Evolutionary conservation across 2,113 vertebrate species (phyloP).

Genomic region (Promerops cafer): DNA sequence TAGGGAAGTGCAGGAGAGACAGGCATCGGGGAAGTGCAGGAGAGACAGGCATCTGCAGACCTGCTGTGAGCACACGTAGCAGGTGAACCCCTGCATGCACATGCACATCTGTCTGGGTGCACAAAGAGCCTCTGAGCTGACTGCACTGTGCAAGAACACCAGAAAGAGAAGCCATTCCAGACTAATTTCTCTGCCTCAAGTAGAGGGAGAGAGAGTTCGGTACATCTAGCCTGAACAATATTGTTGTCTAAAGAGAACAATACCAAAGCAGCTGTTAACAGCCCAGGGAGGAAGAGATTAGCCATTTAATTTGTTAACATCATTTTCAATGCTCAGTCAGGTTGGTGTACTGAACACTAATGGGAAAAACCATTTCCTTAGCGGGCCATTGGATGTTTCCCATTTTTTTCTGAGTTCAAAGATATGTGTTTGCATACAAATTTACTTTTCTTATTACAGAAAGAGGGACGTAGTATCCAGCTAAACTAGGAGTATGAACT

Average conservation of each 20-base stretch:
- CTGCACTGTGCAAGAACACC: background rate
- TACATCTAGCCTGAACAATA: background rate
- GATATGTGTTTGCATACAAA: background rate
- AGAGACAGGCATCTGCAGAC: background rate
- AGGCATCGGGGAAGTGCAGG: background rate
- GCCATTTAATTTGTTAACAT: constrained; percentile 5
- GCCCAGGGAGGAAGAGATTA: background rate
- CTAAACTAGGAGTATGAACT: background rate
- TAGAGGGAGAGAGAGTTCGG: background rate
- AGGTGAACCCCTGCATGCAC: background rate
- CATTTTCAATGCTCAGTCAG: background rate
- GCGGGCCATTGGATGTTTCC: background rate
- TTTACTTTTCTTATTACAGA: background rate
- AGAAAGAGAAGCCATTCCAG: background rate
- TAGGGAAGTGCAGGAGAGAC: background rate
- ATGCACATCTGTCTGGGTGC: background rate
- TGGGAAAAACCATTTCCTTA: background rate
- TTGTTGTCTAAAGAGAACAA: constrained; percentile 10
- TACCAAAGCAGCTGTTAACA: constrained; percentile 3
- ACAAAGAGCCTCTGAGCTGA: background rate
- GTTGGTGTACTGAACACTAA: background rate
- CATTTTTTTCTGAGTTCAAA: background rate
- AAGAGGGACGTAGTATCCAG: background rate
- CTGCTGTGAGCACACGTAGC: fast-evolving
- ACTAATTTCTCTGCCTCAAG: background rate